Conservation (phyloP, 2,113 vertebrate genomes). For the Penelope pileata region DNA sequence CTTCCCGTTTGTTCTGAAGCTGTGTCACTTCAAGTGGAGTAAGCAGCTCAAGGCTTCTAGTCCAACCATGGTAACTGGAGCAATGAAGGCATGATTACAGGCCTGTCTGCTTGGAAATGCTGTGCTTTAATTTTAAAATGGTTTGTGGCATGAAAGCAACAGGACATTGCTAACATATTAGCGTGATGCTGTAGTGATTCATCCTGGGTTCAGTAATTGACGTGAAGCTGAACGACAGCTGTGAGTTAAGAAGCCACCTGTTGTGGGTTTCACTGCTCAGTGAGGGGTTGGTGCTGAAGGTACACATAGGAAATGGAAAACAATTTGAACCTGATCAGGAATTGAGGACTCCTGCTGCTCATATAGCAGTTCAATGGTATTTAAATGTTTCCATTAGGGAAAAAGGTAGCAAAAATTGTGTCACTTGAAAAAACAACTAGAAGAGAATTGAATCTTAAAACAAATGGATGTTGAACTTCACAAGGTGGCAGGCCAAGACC, state of each 20-base stretch:
- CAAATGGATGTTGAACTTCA: background rate
- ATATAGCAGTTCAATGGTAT: background rate
- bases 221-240: background rate
- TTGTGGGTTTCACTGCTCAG: background rate
- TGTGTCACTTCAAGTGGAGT: accelerated
- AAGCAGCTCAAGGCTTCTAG: background rate
- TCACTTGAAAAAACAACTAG: background rate
- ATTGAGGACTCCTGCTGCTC: background rate
- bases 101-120: background rate
- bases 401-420: background rate
- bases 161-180: background rate
- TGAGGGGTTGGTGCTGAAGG: background rate
- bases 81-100: background rate
- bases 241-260: background rate
- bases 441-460: background rate
- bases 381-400: background rate
- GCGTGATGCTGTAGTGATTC: background rate
- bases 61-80: background rate
- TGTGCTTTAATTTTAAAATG: background rate
- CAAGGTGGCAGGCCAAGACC: background rate
- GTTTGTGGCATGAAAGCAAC: background rate
- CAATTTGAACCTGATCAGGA: background rate
- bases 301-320: background rate
- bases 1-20: background rate
- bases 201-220: background rate